Evolutionary conservation across 2,888 invertebrate species (phyloP), one percentile per base, ranked within the genome.

Genomic region (Luffia ferchaultella): DNA sequence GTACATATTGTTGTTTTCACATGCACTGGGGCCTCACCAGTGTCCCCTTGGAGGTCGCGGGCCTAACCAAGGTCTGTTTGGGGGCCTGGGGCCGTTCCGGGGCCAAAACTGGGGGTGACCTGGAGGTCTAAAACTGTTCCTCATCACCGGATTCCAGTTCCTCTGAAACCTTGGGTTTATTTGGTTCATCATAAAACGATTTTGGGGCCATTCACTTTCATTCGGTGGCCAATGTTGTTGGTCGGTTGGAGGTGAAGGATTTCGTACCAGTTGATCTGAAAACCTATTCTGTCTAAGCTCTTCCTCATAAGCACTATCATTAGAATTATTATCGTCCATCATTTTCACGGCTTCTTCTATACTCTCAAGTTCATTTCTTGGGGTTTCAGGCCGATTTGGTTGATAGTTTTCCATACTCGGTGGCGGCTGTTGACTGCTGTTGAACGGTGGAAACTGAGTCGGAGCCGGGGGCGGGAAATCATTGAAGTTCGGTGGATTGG

Each of bases 1-100:
- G 48, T 42, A 46, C 19, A 18, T 20, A 48, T 42, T 41, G 20
- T 16, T 18, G n/a, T 17, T 16, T 41, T 42, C 41, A 46, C 18
- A 20, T 16, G 20, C 41, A 52, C 41, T 54, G 18, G 46, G 42
- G 45, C 53, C 61, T 80, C 79, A 83, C 82, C 82, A 87, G 67
- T 86, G 68, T 64, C 85, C 61, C 63, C 73, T 59, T 52, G 76
- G 60, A 60, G 85, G 53, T 68, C 60, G 20, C 30, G 86, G 66
- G 51, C 76, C 68, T 63, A 73, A 61, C 67, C 58, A 2, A 77
- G 79, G 67, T 60, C 79, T 55, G 57, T 70, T 64, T 15, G 75
- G 64, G n/a, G 74, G 57, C 60, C 83, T 60, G 44, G 78, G 83
- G 53, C 76, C 60, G 54, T 72, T 63, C 16, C 43, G 58, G 53